A percentile compares a stretch with the other conserved stretches of the same genome.
phyloP scores from a whole-genome alignment of 2,888 invertebrate species.

The Andrena bucephala region DNA sequence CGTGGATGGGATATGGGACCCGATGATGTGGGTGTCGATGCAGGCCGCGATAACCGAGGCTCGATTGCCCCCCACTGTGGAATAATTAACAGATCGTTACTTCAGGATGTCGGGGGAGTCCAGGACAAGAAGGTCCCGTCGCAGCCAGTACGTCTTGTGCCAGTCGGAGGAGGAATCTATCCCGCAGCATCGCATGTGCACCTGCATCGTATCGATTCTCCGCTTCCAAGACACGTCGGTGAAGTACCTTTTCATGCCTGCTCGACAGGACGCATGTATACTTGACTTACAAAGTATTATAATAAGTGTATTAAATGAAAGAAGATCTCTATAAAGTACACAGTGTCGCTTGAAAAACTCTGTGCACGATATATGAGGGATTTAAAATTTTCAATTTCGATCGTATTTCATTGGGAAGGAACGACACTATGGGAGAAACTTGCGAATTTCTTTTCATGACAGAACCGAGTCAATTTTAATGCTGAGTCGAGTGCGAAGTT shows the following conservation, averaged over 20 bases:
- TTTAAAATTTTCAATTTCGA: too few relatives aligned
- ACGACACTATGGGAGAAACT: too few relatives aligned
- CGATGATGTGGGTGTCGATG: constrained; percentile 31
- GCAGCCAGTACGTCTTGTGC: constrained; percentile 88
- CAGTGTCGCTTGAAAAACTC: too few relatives aligned
- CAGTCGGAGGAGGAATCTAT: constrained; percentile 85
- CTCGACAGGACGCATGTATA: constrained; percentile 4
- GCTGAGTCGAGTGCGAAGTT: too few relatives aligned
- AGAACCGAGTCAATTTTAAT: too few relatives aligned
- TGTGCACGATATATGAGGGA: too few relatives aligned
- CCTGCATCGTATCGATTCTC: constrained; percentile 87
- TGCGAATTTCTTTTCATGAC: too few relatives aligned
- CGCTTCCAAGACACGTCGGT: constrained; percentile 87
- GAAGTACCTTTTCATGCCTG: constrained; percentile 86
- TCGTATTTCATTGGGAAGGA: too few relatives aligned
- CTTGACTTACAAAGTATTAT: neutral
- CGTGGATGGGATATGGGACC: constrained; percentile 21
- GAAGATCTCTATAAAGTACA: too few relatives aligned
- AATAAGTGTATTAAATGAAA: neutral
- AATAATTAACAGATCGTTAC: constrained; percentile 69
- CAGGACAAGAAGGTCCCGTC: constrained; percentile 84
- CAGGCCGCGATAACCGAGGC: constrained; percentile 6
- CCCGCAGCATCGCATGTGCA: constrained; percentile 87
- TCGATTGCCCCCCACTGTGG: constrained; percentile 22
- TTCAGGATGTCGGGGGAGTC: constrained; percentile 65